These are phyloP conservation scores for Melolontha melolontha DNA, from an alignment of 2,888 invertebrate species.

Conservation along the genomic window DNA sequence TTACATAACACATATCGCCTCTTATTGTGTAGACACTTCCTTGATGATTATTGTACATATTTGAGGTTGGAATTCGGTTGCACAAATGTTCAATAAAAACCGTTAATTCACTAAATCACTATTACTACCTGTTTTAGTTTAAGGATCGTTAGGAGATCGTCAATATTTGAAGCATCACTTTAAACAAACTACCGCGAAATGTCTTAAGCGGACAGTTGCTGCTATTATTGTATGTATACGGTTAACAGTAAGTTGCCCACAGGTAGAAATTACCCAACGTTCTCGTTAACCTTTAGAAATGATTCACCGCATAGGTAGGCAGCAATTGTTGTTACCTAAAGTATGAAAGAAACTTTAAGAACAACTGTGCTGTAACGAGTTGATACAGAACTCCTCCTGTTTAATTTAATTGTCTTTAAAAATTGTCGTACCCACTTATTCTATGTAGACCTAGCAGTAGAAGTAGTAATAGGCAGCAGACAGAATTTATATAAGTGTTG, in stretches of 20 bases:
- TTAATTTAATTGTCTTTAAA: conserved; percentile 50
- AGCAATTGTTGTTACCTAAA: not conserved
- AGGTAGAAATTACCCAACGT: conserved; percentile 19
- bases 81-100: conserved; percentile 17
- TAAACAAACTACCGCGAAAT: conserved; percentile 34
- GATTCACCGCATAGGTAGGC: not conserved
- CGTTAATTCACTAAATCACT: not conserved
- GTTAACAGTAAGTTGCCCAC: not conserved
- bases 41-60: conserved; percentile 57
- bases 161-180: conserved; percentile 40
- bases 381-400: conserved; percentile 51
- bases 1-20: conserved; percentile 59
- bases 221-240: conserved; percentile 10
- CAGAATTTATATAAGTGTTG: no score
- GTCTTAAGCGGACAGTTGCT: not conserved
- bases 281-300: conserved; percentile 9
- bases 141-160: conserved; percentile 6
- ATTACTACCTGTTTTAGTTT: conserved; percentile 16
- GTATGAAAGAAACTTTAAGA: not conserved
- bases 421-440: conserved; percentile 2
- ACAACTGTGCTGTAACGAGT: conserved; percentile 10
- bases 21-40: conserved; percentile 54
- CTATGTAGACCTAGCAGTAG: not conserved
- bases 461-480: no score
- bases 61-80: conserved; percentile 35